Evolutionary conservation across 2,113 vertebrate species (phyloP).

Genomic region (Anguilla japonica): DNA sequence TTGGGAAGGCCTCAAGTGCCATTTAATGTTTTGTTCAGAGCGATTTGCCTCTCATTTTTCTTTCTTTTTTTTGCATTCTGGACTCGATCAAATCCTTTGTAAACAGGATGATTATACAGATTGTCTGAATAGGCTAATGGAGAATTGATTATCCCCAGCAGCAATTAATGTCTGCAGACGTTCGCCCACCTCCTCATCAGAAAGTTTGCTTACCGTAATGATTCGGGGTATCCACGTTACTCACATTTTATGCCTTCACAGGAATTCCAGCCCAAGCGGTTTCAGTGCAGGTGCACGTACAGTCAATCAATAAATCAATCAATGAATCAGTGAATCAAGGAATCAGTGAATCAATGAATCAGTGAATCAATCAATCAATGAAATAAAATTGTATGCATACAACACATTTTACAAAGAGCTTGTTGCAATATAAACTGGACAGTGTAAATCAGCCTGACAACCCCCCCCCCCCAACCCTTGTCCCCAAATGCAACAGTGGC

Average conservation of each 20-base stretch:
- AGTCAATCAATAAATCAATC: too few species aligned
- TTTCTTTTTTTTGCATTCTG: constrained; percentile 22
- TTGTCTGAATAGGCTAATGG: constrained; percentile 43
- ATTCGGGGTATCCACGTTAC: neutral
- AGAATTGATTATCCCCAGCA: constrained; percentile 53
- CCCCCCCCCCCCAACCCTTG: too few species aligned
- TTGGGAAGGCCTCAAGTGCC: constrained; percentile 32
- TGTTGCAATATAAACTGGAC: too few species aligned
- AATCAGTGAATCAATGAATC: too few species aligned
- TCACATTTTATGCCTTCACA: neutral
- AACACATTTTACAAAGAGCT: too few species aligned
- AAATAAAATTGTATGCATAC: too few species aligned
- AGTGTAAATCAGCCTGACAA: too few species aligned
- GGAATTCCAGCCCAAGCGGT: neutral
- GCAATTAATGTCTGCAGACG: constrained; percentile 49
- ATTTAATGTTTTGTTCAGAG: constrained; percentile 32
- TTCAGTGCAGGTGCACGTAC: neutral
- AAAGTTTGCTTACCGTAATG: neutral
- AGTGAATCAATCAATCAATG: too few species aligned
- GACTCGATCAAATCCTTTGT: constrained; percentile 32
- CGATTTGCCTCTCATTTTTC: constrained; percentile 2
- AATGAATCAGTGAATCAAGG: too few species aligned
- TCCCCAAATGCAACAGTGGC: too few species aligned
- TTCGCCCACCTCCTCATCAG: neutral
- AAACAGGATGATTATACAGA: constrained; percentile 46